phyloP scores from a whole-genome alignment of 2,797 vertebrate species.

The Cottoperca gobio region DNA sequence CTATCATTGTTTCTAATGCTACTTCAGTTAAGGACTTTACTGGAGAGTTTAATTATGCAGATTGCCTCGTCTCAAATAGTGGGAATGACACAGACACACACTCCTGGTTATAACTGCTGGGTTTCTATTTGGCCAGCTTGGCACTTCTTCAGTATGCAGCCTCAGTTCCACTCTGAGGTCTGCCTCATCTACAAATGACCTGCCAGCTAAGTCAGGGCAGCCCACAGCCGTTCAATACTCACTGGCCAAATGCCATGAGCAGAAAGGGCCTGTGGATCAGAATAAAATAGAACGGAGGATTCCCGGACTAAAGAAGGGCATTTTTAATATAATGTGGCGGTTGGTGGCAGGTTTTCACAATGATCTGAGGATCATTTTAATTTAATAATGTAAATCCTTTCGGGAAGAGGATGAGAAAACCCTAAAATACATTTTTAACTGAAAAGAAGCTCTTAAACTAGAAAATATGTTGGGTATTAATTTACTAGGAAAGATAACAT shows the following conservation, averaged over 20 bases:
- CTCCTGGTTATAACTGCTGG: conserved; percentile 38
- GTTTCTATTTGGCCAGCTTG: conserved; percentile 53
- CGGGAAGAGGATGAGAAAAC: too few species aligned
- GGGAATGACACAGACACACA: conserved; percentile 34
- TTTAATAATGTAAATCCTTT: not conserved
- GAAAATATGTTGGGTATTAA: too few species aligned
- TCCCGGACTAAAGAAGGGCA: conserved; percentile 42
- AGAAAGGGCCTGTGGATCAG: conserved; percentile 43
- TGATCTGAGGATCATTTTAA: conserved; percentile 26
- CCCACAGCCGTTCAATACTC: conserved; percentile 60
- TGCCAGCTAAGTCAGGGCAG: conserved; percentile 65
- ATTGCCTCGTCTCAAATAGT: conserved; percentile 35
- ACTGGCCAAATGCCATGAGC: conserved; percentile 65
- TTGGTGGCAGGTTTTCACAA: conserved; percentile 26
- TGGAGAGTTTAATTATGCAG: conserved; percentile 43
- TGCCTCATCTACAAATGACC: conserved; percentile 70
- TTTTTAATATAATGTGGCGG: conserved; percentile 32
- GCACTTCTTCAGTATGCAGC: conserved; percentile 63
- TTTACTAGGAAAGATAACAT: too few species aligned
- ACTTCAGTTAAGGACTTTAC: conserved; percentile 31
- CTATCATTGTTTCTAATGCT: conserved; percentile 22
- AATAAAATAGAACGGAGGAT: conserved; percentile 55
- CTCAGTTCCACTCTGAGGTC: conserved; percentile 48
- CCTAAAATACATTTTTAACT: too few species aligned
- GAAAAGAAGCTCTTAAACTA: too few species aligned